Conservation (phyloP, 2,888 invertebrate genomes). For the Drosophila helvetica region DNA sequence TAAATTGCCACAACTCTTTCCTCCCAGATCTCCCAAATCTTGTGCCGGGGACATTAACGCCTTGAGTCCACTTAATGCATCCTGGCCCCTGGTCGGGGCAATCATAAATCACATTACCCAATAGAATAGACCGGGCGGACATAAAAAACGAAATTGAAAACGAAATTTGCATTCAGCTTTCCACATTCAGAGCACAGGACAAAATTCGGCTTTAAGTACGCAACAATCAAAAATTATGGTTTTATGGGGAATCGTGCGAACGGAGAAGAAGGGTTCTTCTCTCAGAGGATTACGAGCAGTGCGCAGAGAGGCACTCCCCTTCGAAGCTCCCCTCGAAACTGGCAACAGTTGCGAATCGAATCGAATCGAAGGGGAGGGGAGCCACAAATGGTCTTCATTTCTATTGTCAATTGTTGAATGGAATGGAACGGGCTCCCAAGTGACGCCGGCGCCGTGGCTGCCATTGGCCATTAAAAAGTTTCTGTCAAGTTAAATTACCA, state of each 20-base stretch:
- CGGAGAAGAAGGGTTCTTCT: slow-evolving; percentile 37
- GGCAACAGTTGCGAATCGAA: slow-evolving; percentile 75
- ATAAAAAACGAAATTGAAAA: slow-evolving; percentile 59
- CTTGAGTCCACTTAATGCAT: slow-evolving; percentile 60
- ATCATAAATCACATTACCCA: slow-evolving; percentile 63
- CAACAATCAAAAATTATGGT: slow-evolving; percentile 74
- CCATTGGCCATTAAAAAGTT: slow-evolving; percentile 74
- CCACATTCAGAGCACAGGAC: slow-evolving; percentile 22
- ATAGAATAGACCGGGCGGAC: slow-evolving; percentile 47
- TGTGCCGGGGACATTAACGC: slow-evolving; percentile 68
- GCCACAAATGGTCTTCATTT: slow-evolving; percentile 62
- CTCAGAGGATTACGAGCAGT: slow-evolving; percentile 9
- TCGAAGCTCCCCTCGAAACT: slow-evolving; percentile 4
- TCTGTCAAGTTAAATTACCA: slow-evolving; percentile 81
- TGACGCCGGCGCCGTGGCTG: slow-evolving; percentile 3
- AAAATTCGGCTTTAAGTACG: slow-evolving; percentile 59
- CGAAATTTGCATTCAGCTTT: slow-evolving; percentile 49
- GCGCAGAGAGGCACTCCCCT: slow-evolving; percentile 9
- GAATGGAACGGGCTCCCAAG: slow-evolving; percentile 7
- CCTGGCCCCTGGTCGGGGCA: slow-evolving; percentile 10
- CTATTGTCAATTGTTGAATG: slow-evolving; percentile 35
- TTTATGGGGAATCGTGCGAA: slow-evolving; percentile 39
- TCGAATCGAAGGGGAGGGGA: slow-evolving; percentile 40
- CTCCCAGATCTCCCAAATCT: slow-evolving; percentile 22
- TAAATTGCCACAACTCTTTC: slow-evolving; percentile 63